Conservation (phyloP, 2,888 invertebrate species). For the Stictocephala bisonia region DNA sequence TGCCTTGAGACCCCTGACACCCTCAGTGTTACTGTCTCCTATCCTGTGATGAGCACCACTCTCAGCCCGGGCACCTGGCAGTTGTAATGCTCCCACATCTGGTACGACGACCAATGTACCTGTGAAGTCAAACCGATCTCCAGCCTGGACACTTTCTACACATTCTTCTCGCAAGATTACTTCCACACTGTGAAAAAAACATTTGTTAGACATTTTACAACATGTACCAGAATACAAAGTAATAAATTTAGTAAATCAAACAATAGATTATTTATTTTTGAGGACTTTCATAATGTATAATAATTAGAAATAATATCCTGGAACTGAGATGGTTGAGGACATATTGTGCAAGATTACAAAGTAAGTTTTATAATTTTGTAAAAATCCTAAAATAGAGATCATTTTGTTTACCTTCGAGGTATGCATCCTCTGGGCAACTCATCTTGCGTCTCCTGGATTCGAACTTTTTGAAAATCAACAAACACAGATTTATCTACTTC, state of each 20-base stretch:
- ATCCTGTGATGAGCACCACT: conserved; percentile 77
- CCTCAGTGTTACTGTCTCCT: conserved; percentile 83
- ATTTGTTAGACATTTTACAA: neutral
- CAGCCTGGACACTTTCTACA: conserved; percentile 95
- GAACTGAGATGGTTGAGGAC: no score
- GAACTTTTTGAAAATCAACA: conserved; percentile 97
- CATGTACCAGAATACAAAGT: neutral
- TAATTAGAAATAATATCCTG: no score
- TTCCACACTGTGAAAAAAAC: conserved; percentile 74
- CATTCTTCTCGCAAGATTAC: conserved; percentile 94
- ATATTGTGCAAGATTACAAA: no score
- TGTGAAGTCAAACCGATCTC: conserved; percentile 88
- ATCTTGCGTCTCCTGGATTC: conserved; percentile 97
- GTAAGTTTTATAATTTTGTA: no score
- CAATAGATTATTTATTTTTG: neutral
- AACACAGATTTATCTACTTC: conserved; percentile 95
- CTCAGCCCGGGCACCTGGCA: conserved; percentile 90
- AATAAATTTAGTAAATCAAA: neutral
- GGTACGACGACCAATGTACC: conserved; percentile 98
- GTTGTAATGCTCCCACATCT: conserved; percentile 87
- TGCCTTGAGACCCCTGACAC: conserved; percentile 87
- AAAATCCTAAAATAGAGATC: no score
- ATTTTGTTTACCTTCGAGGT: conserved; percentile 78
- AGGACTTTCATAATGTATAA: neutral
- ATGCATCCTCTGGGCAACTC: conserved; percentile 97